Conservation (phyloP, 2,113 vertebrate species). For the Triplophysa siluroides region DNA sequence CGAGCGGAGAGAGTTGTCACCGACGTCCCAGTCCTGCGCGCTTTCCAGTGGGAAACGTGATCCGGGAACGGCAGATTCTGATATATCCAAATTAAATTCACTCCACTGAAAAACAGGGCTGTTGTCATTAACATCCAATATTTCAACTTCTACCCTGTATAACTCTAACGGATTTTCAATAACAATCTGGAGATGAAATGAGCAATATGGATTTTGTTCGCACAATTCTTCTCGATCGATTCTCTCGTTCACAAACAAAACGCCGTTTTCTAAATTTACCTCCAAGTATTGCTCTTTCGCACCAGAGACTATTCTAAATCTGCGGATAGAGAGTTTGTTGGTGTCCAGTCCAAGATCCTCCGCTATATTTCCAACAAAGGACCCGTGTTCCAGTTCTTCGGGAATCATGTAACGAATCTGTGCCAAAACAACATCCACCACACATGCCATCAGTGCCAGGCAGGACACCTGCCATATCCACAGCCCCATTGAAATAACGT, state of each 20-base stretch:
- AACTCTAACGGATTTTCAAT: slow-evolving; percentile 71
- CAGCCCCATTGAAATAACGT: slow-evolving; percentile 58
- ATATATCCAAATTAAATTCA: slow-evolving; percentile 57
- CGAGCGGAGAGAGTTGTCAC: slow-evolving; percentile 60
- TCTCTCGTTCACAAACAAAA: slow-evolving; percentile 67
- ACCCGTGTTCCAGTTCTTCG: slow-evolving; percentile 70
- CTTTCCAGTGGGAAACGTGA: slow-evolving; percentile 61
- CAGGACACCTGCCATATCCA: slow-evolving; percentile 48
- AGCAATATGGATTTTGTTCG: slow-evolving; percentile 62
- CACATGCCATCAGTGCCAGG: slow-evolving; percentile 51
- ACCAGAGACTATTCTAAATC: slow-evolving; percentile 66
- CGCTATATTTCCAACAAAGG: slow-evolving; percentile 72
- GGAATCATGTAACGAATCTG: slow-evolving; percentile 70
- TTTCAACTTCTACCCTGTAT: slow-evolving; percentile 64
- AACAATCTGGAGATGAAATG: slow-evolving; percentile 70
- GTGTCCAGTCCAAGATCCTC: slow-evolving; percentile 62
- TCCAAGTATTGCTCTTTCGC: slow-evolving; percentile 69
- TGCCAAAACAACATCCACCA: slow-evolving; percentile 62
- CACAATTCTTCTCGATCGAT: slow-evolving; percentile 75
- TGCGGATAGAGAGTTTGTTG: slow-evolving; percentile 59
- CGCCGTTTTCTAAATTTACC: slow-evolving; percentile 68
- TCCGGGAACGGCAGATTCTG: slow-evolving; percentile 56
- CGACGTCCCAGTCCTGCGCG: slow-evolving; percentile 66
- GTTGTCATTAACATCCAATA: slow-evolving; percentile 72
- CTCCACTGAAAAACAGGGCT: slow-evolving; percentile 58